Evolutionary conservation across 2,888 invertebrate genomes (phyloP).

Genomic region (Xestia rhomboidea): DNA sequence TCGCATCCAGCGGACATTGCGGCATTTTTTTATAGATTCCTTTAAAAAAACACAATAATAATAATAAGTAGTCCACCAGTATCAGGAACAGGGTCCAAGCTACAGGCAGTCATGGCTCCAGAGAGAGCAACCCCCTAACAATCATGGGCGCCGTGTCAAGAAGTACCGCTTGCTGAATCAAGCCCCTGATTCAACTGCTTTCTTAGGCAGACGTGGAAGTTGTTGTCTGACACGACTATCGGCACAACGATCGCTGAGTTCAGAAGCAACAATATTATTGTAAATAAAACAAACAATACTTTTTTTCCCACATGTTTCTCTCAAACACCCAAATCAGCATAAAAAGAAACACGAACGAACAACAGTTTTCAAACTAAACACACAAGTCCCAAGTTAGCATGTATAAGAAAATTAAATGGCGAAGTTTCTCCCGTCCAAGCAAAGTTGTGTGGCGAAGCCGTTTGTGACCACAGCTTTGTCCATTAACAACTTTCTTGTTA

Average conservation of each 20-base stretch:
- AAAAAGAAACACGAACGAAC: constrained; percentile 23
- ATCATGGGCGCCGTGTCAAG: no score
- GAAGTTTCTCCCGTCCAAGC: constrained; percentile 62
- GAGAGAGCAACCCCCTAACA: no score
- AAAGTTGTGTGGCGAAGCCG: constrained; percentile 65
- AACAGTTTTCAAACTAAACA: constrained; percentile 42
- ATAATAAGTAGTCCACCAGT: no score
- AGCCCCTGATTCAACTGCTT: not conserved
- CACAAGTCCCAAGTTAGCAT: constrained; percentile 35
- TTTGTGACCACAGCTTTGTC: constrained; percentile 73
- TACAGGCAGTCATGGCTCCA: no score
- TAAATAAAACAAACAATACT: not conserved
- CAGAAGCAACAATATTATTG: not conserved
- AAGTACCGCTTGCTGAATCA: no score
- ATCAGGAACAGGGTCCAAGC: no score
- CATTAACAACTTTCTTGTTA: constrained; percentile 77
- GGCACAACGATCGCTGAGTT: not conserved
- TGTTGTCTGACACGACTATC: not conserved
- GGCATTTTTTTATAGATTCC: no score
- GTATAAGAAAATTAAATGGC: constrained; percentile 68
- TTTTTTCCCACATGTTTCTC: constrained; percentile 2
- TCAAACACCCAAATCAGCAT: constrained; percentile 19
- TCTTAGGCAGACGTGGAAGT: not conserved
- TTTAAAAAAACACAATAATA: no score
- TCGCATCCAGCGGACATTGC: no score